Base-by-base conservation (phyloP, 2,888 invertebrate genomes). In the Cyaniris semiargus region DNA sequence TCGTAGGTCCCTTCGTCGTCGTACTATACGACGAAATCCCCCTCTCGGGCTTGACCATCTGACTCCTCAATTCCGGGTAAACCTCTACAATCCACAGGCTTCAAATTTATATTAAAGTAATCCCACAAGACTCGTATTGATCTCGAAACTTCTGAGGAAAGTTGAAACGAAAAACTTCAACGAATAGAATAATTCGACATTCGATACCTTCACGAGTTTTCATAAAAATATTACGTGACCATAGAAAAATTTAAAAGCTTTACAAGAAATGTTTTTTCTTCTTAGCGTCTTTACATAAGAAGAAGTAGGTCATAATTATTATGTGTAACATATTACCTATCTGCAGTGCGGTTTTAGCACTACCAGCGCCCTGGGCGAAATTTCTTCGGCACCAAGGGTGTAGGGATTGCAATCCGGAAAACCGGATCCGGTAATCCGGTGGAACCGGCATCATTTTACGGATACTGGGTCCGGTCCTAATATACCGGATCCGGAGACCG, bases 131-230 rank as follows among this genome's bases (percentile, higher is more conserved):
- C 48, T 72, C 21, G 72, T 72, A n/a, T 13, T 48, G 72, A 44
- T 44, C 34, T 18, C 72, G 27, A 48, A 48, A 74, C 23, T 74
- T 74, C 23, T 8, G 2, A 23, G 53, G 27, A 27, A 74, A 74
- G 53, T 74, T 74, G 74, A 53, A 74, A 48, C 53, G 74, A 27
- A 74, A 53, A 74, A 74, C 74, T 74, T 74, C 6, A n/a, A 70
- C n/a, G 70, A 31, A 70, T 70, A 38, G 38, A 71, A 71, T 18
- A 71, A 71, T 18, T 53, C 48, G 15, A 74, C 23, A 48, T 34
- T 34, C 71, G 34, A 48, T 74, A 53, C 53, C 53, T 74, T 31
- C 6, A 7, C 15, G 27, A 66, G 66, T 31, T 66, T 66, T 66
- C 6, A 6, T 31, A 23, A 21, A 60, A 66, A 23, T 66, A 66